Evolutionary conservation across 2,113 vertebrate species (phyloP).

Genomic region (Paedocypris sp.): DNA sequence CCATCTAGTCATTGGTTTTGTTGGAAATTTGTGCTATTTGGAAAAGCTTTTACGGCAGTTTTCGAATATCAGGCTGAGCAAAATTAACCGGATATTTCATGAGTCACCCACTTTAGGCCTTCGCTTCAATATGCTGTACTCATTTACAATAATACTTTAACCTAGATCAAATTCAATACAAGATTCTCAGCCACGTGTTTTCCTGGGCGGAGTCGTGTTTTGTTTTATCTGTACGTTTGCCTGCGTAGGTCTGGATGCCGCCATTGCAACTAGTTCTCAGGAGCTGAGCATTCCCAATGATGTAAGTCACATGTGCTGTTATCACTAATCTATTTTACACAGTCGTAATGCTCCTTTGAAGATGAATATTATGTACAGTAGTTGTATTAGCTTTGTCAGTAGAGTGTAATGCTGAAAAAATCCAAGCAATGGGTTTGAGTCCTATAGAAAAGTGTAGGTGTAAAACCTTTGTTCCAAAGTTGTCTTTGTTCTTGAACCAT

Average conservation of each 20-base stretch:
- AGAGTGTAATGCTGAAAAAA: too few species aligned
- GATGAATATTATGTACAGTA: not conserved
- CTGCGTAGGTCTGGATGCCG: constrained; percentile 77
- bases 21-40: constrained; percentile 3
- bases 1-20: not conserved
- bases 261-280: constrained; percentile 79
- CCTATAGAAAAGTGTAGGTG: too few species aligned
- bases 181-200: too few species aligned
- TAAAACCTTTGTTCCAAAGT: too few species aligned
- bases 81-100: constrained; percentile 15
- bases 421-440: too few species aligned
- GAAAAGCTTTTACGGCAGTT: constrained; percentile 16
- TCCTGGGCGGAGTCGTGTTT: constrained; percentile 26
- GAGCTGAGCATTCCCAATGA: constrained; percentile 91
- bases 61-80: constrained; percentile 12
- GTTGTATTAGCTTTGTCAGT: too few species aligned
- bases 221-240: constrained; percentile 49
- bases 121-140: not conserved
- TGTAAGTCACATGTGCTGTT: constrained; percentile 64
- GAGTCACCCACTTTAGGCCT: not conserved
- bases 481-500: too few species aligned
- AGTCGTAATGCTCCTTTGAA: too few species aligned
- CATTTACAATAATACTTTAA: constrained; percentile 7
- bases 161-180: too few species aligned
- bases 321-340: not conserved